Evolutionary conservation across 2,888 invertebrate genomes (phyloP).

Genomic region (Archaeoteleia sp.): DNA sequence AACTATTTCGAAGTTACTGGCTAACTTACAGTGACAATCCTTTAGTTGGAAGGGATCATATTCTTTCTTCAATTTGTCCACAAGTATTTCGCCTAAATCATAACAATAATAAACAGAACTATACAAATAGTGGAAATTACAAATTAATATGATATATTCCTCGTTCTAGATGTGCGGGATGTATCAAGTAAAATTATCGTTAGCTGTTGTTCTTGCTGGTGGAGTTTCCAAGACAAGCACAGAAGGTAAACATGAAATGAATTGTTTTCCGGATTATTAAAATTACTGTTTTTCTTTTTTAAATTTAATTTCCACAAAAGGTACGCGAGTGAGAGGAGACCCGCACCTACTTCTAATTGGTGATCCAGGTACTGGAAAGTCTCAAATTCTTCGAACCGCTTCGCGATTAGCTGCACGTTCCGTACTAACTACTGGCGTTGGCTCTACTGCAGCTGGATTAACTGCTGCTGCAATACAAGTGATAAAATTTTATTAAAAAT

Average conservation of each 20-base stretch:
- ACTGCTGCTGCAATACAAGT: constrained; percentile 92
- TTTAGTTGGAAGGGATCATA: constrained; percentile 84
- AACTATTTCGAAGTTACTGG: constrained; percentile 86
- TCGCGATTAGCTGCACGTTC: constrained; percentile 82
- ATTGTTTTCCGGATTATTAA: too few relatives aligned
- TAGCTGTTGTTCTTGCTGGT: constrained; percentile 81
- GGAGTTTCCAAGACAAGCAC: constrained; percentile 76
- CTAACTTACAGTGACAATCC: constrained; percentile 79
- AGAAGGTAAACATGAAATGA: too few relatives aligned
- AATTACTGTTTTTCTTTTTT: background rate
- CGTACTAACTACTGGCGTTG: constrained; percentile 90
- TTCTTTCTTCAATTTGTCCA: constrained; percentile 89
- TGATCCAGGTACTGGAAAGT: constrained; percentile 93
- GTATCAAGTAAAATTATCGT: constrained; percentile 89
- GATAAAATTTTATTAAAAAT: too few relatives aligned
- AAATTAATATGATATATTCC: constrained; percentile 6
- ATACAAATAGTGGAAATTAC: too few relatives aligned
- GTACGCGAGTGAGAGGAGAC: constrained; percentile 83
- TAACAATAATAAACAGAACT: constrained; percentile 67
- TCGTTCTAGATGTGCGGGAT: constrained; percentile 85
- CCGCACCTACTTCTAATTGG: constrained; percentile 91
- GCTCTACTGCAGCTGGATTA: constrained; percentile 90
- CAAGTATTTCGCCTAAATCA: too few relatives aligned
- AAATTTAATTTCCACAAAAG: constrained; percentile 58
- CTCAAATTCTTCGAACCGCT: constrained; percentile 86